A percentile compares a stretch with the other conserved stretches of the same genome.
phyloP scores from a whole-genome alignment of 1,140 invertebrate genomes.

The Orchesella cincta region DNA sequence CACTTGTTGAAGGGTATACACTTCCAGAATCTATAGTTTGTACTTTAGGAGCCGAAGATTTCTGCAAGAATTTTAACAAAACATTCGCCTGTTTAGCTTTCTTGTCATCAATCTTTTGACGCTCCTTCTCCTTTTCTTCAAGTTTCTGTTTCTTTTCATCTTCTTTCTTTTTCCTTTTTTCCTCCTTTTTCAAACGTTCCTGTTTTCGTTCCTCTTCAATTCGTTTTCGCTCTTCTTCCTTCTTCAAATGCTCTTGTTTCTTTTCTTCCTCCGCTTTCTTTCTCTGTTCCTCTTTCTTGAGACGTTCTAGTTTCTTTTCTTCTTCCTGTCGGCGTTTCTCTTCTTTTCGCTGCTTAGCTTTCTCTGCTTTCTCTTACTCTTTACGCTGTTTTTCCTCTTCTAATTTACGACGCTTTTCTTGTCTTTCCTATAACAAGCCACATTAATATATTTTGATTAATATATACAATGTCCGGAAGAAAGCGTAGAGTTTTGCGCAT shows the following conservation, averaged over 20 bases:
- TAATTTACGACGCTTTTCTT: slow-evolving; percentile 44
- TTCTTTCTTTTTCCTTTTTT: slow-evolving; percentile 30
- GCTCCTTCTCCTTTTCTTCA: slow-evolving; percentile 36
- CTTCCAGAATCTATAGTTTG: neutral
- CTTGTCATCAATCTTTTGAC: slow-evolving; percentile 36
- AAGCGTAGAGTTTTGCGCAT: too few species aligned
- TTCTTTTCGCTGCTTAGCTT: slow-evolving; percentile 10
- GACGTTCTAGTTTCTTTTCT: slow-evolving; percentile 29
- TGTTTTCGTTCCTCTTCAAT: slow-evolving; percentile 35
- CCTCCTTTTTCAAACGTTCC: slow-evolving; percentile 32
- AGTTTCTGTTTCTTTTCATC: slow-evolving; percentile 24
- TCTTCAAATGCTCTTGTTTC: slow-evolving; percentile 21
- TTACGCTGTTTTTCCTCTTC: slow-evolving; percentile 41
- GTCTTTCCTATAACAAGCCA: slow-evolving; percentile 34
- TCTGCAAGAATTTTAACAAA: slow-evolving; percentile 43
- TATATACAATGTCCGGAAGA: too few species aligned
- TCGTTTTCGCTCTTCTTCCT: slow-evolving; percentile 30
- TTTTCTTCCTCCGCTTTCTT: slow-evolving; percentile 33
- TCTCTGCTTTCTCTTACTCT: slow-evolving; percentile 32
- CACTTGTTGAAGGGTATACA: neutral
- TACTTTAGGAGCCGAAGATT: slow-evolving; percentile 31
- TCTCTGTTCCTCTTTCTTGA: slow-evolving; percentile 25
- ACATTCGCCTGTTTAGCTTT: slow-evolving; percentile 36
- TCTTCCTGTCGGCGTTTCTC: slow-evolving; percentile 27
- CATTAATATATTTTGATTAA: neutral